Evolutionary conservation across 2,113 vertebrate species (phyloP).

Genomic region (Rallus limicola): DNA sequence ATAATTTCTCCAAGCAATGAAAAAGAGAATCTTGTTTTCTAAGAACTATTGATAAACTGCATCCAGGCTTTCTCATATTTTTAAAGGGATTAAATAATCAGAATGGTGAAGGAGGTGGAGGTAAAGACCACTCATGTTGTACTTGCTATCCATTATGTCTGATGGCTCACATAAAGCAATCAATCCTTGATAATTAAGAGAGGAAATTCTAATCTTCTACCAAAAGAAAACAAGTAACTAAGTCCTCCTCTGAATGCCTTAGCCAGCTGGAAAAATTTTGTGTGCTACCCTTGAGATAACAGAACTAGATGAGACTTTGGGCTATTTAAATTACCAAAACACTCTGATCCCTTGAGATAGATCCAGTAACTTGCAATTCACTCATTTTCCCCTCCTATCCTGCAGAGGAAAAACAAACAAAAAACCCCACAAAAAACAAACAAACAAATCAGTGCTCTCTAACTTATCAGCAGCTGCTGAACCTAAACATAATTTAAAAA

Average conservation of each 20-base stretch:
- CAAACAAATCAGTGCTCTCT: background rate
- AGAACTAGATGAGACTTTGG: background rate
- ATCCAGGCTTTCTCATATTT: background rate
- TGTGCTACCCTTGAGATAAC: background rate
- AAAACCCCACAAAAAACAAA: background rate
- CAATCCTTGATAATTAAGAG: background rate
- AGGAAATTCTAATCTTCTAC: background rate
- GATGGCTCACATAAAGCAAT: background rate
- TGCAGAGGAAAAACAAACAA: background rate
- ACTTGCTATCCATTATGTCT: background rate
- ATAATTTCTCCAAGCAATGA: slow-evolving; percentile 19
- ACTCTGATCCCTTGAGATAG: background rate
- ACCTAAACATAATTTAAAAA: background rate
- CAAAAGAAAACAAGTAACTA: background rate
- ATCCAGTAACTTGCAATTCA: background rate
- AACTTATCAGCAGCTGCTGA: background rate
- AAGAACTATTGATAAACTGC: slow-evolving; percentile 22
- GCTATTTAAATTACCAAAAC: background rate
- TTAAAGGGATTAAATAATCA: background rate
- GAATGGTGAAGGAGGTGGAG: background rate
- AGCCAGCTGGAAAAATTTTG: background rate
- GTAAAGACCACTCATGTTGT: background rate
- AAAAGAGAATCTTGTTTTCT: background rate
- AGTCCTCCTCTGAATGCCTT: background rate
- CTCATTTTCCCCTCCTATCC: background rate